Conservation (phyloP, 2,888 invertebrate genomes). For the Pseudococcus jackbeardsleyi region DNA sequence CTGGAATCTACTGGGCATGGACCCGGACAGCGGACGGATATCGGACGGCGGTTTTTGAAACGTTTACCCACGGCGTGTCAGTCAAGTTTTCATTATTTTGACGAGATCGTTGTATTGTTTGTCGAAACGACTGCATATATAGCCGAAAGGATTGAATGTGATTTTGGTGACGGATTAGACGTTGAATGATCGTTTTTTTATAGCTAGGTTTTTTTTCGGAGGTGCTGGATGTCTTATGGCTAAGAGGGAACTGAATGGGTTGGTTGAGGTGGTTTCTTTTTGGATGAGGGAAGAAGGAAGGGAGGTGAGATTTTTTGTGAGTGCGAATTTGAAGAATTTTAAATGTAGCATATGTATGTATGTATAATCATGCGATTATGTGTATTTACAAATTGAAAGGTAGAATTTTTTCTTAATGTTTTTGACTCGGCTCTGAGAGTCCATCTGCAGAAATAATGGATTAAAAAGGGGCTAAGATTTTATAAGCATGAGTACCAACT, state of each 20-base stretch:
- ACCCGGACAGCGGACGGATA: background rate
- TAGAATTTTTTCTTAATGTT: too few species aligned
- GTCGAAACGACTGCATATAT: background rate
- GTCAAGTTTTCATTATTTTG: conserved; percentile 47
- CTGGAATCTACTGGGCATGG: background rate
- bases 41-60: conserved; percentile 44
- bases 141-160: background rate
- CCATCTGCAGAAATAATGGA: too few species aligned
- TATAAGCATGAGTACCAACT: too few species aligned
- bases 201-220: background rate
- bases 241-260: background rate
- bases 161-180: conserved; percentile 20
- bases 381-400: too few species aligned
- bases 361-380: too few species aligned
- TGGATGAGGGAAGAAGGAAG: too few species aligned
- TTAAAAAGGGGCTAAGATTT: too few species aligned
- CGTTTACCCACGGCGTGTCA: conserved; percentile 51
- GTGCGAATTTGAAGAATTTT: background rate
- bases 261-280: background rate
- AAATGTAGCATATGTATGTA: too few species aligned
- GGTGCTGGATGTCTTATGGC: background rate
- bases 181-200: conserved; percentile 9
- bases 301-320: background rate
- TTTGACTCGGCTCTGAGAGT: too few species aligned
- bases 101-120: conserved; percentile 50